phyloP scores from a whole-genome alignment of 2,113 vertebrate genomes.

The Parotia lawesii region DNA sequence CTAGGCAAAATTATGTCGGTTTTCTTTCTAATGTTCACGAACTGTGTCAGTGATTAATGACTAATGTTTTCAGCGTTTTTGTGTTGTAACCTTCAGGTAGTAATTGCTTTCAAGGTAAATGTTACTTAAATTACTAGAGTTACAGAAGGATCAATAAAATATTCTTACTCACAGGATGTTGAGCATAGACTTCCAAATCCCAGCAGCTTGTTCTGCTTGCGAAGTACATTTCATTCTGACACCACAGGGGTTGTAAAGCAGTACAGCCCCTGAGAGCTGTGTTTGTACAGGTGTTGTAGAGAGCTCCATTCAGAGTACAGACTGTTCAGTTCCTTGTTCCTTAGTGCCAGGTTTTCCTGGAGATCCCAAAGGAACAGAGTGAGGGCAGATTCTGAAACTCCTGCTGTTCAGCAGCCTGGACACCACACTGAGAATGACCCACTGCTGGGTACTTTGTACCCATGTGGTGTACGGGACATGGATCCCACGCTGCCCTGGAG shows the following conservation, averaged over 20 bases:
- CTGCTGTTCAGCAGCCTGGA: neutral
- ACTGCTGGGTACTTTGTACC: neutral
- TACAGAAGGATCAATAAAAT: neutral
- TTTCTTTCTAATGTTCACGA: neutral
- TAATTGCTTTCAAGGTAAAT: neutral
- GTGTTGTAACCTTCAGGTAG: neutral
- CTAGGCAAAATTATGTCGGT: neutral
- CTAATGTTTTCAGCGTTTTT: neutral
- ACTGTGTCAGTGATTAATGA: neutral
- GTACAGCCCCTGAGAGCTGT: neutral
- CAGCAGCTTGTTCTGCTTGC: neutral
- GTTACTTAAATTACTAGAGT: neutral
- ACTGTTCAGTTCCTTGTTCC: neutral
- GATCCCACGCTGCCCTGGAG: neutral
- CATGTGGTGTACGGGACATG: rapidly evolving
- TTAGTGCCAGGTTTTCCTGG: neutral
- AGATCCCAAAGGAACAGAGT: neutral
- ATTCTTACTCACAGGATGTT: neutral
- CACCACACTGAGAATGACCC: neutral
- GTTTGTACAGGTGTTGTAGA: neutral
- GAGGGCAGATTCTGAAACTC: neutral
- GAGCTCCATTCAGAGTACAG: neutral
- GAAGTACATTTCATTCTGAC: neutral
- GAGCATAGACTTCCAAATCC: neutral
- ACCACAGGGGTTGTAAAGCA: neutral